phyloP scores from a whole-genome alignment of 2,797 vertebrate species.

The Crocodylus rhombifer region DNA sequence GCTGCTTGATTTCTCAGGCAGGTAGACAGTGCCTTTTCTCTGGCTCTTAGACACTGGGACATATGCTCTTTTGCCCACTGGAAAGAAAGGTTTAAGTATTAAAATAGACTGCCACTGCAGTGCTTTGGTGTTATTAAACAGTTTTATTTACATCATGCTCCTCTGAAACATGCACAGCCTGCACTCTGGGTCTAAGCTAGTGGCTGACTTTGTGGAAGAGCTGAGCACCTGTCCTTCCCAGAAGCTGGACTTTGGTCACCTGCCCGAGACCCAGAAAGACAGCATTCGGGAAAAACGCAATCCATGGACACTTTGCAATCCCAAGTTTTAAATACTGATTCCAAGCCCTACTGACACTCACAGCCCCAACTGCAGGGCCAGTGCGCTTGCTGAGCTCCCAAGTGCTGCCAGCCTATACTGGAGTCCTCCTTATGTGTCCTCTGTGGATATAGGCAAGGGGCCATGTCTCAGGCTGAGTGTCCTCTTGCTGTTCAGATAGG shows the following conservation, averaged over 20 bases:
- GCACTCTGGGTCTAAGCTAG: background rate
- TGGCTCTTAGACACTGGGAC: background rate
- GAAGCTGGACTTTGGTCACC: rapidly evolving
- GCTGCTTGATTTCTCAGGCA: background rate
- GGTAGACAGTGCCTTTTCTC: background rate
- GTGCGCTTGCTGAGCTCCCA: background rate
- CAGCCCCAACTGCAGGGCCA: rapidly evolving
- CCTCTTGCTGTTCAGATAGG: background rate
- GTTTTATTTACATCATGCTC: conserved; percentile 51
- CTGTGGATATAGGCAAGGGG: background rate
- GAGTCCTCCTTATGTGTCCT: background rate
- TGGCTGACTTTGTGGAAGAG: rapidly evolving
- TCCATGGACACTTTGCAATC: background rate
- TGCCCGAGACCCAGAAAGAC: background rate
- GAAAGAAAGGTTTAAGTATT: background rate
- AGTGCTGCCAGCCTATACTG: background rate
- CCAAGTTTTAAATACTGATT: background rate
- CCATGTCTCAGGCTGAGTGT: background rate
- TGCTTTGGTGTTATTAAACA: rapidly evolving
- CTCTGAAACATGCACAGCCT: conserved; percentile 1
- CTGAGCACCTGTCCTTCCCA: background rate
- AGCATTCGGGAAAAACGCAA: background rate
- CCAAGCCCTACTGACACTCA: background rate
- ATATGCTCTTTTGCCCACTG: background rate
- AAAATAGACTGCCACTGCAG: background rate